Conservation (phyloP, 37 sponge, comb jelly and placozoan species). For the Theonella swinhoei region DNA sequence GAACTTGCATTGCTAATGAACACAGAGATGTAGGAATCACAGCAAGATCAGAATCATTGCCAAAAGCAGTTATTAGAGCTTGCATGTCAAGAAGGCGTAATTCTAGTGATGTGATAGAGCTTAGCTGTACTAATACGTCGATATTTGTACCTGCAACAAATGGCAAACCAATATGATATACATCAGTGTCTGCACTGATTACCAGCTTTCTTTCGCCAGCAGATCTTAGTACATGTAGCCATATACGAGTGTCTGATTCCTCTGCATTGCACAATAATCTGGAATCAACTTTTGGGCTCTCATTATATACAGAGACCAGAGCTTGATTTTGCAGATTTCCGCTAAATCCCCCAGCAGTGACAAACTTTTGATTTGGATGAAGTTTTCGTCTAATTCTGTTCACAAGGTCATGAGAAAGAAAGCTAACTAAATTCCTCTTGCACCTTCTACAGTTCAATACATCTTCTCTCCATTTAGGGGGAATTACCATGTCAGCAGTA, state of each 20-base stretch:
- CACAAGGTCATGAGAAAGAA: not conserved
- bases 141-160: not conserved
- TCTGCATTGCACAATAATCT: slow-evolving; percentile 12
- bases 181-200: slow-evolving; percentile 28
- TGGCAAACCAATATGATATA: slow-evolving; percentile 32
- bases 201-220: not conserved
- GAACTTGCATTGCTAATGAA: not conserved
- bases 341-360: slow-evolving; percentile 12
- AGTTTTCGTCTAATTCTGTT: slow-evolving; percentile 1
- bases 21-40: not conserved
- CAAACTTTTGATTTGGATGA: not conserved
- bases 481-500: slow-evolving; percentile 1
- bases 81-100: not conserved
- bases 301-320: not conserved
- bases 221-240: slow-evolving; percentile 10
- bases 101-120: not conserved
- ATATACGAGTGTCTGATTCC: slow-evolving; percentile 34
- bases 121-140: not conserved
- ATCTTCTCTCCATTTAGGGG: slow-evolving; percentile 13
- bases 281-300: not conserved
- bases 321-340: not conserved
- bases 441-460: slow-evolving; percentile 31
- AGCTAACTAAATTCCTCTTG: slow-evolving; percentile 14
- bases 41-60: slow-evolving; percentile 32
- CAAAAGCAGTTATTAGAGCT: not conserved